These are phyloP conservation scores for Leucoraja ocellata DNA, from an alignment of 2,797 vertebrate genomes.

Conservation along the genomic window DNA sequence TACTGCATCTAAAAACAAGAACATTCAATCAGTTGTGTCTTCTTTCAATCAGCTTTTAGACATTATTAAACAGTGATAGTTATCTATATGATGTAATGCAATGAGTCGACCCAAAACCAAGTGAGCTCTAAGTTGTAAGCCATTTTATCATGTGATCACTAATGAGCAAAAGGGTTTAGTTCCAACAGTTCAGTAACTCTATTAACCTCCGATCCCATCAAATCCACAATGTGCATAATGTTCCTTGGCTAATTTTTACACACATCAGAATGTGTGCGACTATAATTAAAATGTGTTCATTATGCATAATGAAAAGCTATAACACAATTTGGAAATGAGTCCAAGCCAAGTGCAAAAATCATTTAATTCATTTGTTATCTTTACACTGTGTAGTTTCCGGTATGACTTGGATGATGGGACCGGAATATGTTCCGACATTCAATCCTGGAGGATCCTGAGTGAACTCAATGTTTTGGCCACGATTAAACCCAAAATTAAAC, in stretches of 20 bases:
- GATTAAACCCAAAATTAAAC: neutral
- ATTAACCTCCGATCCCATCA: constrained; percentile 38
- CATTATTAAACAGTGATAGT: neutral
- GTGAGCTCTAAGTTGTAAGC: neutral
- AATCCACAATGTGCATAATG: constrained; percentile 38
- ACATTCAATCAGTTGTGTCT: neutral
- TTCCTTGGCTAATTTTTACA: constrained; percentile 38
- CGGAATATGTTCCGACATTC: neutral
- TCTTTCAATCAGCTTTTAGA: neutral
- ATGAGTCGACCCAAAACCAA: neutral
- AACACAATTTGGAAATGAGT: constrained; percentile 37
- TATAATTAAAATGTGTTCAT: constrained; percentile 39
- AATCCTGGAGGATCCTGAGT: neutral
- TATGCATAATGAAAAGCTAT: constrained; percentile 38
- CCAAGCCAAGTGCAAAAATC: constrained; percentile 33
- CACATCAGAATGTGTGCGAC: constrained; percentile 37
- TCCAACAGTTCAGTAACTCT: constrained; percentile 38
- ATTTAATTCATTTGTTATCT: constrained; percentile 36
- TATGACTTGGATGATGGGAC: neutral
- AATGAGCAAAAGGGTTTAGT: constrained; percentile 37
- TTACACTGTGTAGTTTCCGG: constrained; percentile 10
- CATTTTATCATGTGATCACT: constrained; percentile 35
- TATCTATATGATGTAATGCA: neutral
- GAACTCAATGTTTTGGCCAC: neutral
- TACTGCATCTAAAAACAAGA: constrained; percentile 68